phyloP scores from a whole-genome alignment of 2,113 vertebrate genomes.

The Mungos mungo region DNA sequence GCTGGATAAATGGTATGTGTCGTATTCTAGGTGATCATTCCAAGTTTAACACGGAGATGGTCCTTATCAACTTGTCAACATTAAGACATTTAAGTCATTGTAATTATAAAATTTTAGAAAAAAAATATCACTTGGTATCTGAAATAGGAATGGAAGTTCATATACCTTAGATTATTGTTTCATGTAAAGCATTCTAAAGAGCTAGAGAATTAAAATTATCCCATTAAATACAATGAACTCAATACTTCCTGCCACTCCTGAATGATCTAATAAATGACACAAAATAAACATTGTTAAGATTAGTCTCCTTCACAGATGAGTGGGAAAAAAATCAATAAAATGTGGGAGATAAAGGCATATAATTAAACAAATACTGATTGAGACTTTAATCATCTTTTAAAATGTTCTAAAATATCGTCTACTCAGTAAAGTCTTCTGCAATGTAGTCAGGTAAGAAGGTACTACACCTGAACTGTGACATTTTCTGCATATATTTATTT shows the following conservation, averaged over 20 bases:
- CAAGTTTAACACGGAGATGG: background rate
- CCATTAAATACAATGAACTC: conserved; percentile 3
- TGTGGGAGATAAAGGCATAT: background rate
- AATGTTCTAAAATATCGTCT: background rate
- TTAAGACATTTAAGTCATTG: background rate
- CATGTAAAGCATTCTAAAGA: background rate
- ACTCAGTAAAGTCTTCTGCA: background rate
- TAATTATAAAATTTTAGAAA: background rate
- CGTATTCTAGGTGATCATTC: background rate
- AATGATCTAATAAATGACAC: background rate
- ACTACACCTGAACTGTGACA: background rate
- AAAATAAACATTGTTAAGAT: background rate
- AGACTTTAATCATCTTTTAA: background rate
- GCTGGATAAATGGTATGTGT: background rate
- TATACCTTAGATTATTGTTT: background rate
- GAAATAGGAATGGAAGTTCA: background rate
- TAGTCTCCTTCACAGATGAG: background rate
- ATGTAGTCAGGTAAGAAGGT: background rate
- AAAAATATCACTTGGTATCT: background rate
- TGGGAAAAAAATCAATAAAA: background rate
- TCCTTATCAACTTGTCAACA: background rate
- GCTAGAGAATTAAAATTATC: background rate
- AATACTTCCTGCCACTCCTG: background rate
- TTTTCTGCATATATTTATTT: background rate
- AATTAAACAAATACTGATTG: background rate